Conservation (phyloP, 1,140 invertebrate species). For the Condylostylus longicornis region DNA sequence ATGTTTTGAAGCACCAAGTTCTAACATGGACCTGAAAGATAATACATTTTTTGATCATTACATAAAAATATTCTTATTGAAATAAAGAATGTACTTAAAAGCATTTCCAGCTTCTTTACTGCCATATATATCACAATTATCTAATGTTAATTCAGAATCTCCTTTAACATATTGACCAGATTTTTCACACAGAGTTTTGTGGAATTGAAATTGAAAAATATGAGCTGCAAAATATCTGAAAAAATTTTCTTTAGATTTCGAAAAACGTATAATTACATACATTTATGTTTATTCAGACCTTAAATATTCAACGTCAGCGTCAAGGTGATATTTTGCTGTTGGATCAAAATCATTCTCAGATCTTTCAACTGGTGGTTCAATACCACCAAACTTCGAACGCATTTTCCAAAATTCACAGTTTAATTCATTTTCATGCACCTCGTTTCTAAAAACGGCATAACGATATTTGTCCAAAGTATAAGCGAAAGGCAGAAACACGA, state of each 20-base stretch:
- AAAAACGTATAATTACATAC: neutral
- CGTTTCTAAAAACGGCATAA: slow-evolving; percentile 42
- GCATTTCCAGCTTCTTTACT: slow-evolving; percentile 32
- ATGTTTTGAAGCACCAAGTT: slow-evolving; percentile 36
- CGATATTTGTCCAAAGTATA: slow-evolving; percentile 39
- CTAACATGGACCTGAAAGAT: slow-evolving; percentile 26
- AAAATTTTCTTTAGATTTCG: neutral
- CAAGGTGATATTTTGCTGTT: slow-evolving; percentile 46
- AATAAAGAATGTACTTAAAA: slow-evolving; percentile 6
- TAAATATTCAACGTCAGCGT: slow-evolving; percentile 38
- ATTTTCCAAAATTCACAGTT: slow-evolving; percentile 46
- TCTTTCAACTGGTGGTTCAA: slow-evolving; percentile 38
- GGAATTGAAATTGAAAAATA: slow-evolving; percentile 48
- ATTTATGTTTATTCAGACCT: slow-evolving; percentile 11
- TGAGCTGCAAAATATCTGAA: slow-evolving; percentile 45
- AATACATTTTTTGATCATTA: slow-evolving; percentile 20
- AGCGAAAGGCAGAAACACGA: slow-evolving; percentile 43
- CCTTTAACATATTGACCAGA: slow-evolving; percentile 37
- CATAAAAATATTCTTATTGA: neutral
- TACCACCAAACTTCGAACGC: slow-evolving; percentile 37
- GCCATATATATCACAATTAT: slow-evolving; percentile 44
- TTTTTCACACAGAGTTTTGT: slow-evolving; percentile 41
- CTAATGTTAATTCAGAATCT: slow-evolving; percentile 30
- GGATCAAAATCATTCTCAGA: slow-evolving; percentile 43
- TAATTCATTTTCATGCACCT: slow-evolving; percentile 33